A percentile compares a stretch with the other conserved stretches of the same genome.
Conservation (phyloP, 2,113 vertebrate genomes). For the Dinomys branickii region DNA sequence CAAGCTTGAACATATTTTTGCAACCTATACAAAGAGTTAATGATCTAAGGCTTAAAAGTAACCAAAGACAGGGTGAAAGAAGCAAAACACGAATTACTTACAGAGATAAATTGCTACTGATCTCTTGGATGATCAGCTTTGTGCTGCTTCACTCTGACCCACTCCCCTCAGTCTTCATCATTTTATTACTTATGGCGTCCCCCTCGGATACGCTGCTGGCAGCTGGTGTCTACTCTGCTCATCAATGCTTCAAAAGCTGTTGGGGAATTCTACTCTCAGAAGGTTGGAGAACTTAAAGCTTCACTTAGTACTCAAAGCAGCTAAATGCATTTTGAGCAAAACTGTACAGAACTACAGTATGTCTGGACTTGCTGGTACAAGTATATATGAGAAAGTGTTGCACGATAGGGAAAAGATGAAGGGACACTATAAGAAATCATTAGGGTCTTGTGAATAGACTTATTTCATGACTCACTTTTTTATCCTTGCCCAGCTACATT, state of each 20-base stretch:
- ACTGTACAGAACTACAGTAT: neutral
- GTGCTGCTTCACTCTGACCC: neutral
- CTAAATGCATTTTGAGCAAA: neutral
- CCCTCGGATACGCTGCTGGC: neutral
- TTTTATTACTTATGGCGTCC: neutral
- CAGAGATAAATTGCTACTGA: neutral
- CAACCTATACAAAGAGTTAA: neutral
- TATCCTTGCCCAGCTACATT: constrained; percentile 45
- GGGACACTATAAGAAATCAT: constrained; percentile 32
- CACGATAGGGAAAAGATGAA: neutral
- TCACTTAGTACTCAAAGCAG: neutral
- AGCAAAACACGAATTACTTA: fast-evolving
- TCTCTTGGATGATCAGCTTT: neutral
- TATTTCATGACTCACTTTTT: constrained; percentile 72
- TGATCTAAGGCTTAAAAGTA: neutral
- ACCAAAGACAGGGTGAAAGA: fast-evolving
- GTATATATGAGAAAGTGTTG: constrained; percentile 30
- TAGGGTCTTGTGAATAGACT: constrained; percentile 74
- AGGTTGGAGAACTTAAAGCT: neutral
- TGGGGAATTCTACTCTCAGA: neutral
- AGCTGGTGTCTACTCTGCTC: neutral
- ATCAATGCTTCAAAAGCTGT: neutral
- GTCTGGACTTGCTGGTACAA: neutral
- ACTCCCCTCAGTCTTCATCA: fast-evolving
- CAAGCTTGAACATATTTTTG: neutral